Base-by-base conservation (phyloP, 2,797 vertebrate species). In the Acipenser oxyrinchus region DNA sequence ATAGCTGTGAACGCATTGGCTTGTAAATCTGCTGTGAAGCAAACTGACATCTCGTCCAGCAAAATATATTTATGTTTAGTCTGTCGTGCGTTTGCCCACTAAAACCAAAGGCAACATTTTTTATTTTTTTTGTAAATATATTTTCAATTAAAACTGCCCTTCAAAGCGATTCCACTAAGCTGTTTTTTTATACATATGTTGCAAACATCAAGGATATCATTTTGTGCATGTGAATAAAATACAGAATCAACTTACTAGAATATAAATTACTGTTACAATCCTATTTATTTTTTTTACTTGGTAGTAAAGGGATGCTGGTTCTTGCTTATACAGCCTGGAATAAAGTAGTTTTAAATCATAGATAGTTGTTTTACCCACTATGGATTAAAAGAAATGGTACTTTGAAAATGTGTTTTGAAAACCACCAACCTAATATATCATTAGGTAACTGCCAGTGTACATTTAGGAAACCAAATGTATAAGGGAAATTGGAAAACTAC, bases 401-500 rank as follows among this genome's bases (percentile, higher is more conserved):
- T 61, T 52, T 67, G 37, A 61, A 48, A 48, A 51, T 51, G 12
- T n/a, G 6, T 48, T 52, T 51, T 67, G 18, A 52, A 13, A n/a
- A 10, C 50, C 8, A 61, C 9, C 48, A 51, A 6, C 37, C 15
- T 67, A 52, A 62, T 62, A 37, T 62, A 37, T 62, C 60, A 62
- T 37, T 23, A n/a, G 13, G 66, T 48, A 8, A 67, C 51, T 18
- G 48, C 50, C 57, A 10, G n/a, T 23, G 57, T 61, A 11, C 50
- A 18, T 37, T 62, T 3, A 15, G 11, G 10, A 61, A 8, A 8
- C 59, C 11, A 37, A 48, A 61, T 52, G 12, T 23, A 62, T 51
- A 52, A n/a, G 12, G 66, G 66, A 67, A 61, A 59, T 13, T 60
- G 76, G 61, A 76, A 82, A 82, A 79, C 68, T 72, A 76, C 74